Evolutionary conservation across 1,140 invertebrate species (phyloP).

Genomic region (Brachystomella parvula): DNA sequence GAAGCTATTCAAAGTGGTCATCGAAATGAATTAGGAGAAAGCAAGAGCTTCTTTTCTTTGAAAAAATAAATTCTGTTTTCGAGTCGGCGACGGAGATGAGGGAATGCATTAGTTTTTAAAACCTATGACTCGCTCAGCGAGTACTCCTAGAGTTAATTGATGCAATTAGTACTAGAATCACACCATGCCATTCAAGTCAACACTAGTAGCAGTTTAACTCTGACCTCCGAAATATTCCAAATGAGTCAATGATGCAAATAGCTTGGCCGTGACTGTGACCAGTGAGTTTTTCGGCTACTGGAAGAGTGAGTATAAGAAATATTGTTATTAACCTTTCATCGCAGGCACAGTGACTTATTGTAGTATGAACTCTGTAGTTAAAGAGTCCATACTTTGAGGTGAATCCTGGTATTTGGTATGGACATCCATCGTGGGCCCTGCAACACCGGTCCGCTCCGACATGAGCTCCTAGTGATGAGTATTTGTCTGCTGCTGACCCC

Average conservation of each 20-base stretch:
- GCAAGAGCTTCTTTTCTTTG: background rate
- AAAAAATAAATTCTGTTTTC: too few relatives aligned
- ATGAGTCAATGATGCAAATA: too few relatives aligned
- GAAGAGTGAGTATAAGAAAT: background rate
- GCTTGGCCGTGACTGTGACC: too few relatives aligned
- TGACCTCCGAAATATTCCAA: too few relatives aligned
- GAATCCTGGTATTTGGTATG: conserved; percentile 58
- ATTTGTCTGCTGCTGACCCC: conserved; percentile 43
- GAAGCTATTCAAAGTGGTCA: too few relatives aligned
- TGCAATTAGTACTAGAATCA: too few relatives aligned
- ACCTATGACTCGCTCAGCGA: too few relatives aligned
- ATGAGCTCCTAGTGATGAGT: conserved; percentile 45
- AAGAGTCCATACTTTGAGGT: conserved; percentile 60
- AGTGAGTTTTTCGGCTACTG: background rate
- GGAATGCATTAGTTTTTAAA: too few relatives aligned
- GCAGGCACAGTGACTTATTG: conserved; percentile 75
- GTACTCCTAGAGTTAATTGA: too few relatives aligned
- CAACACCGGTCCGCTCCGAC: conserved; percentile 45
- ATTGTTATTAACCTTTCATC: conserved; percentile 61
- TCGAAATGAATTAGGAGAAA: background rate
- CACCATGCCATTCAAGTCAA: too few relatives aligned
- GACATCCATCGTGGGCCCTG: conserved; percentile 41
- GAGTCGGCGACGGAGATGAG: too few relatives aligned
- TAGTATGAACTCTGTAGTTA: conserved; percentile 67
- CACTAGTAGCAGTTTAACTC: too few relatives aligned